Evolutionary conservation across 1,140 invertebrate genomes (phyloP), one percentile per base, ranked within the genome.

Genomic region (Diorhabda carinulata): DNA sequence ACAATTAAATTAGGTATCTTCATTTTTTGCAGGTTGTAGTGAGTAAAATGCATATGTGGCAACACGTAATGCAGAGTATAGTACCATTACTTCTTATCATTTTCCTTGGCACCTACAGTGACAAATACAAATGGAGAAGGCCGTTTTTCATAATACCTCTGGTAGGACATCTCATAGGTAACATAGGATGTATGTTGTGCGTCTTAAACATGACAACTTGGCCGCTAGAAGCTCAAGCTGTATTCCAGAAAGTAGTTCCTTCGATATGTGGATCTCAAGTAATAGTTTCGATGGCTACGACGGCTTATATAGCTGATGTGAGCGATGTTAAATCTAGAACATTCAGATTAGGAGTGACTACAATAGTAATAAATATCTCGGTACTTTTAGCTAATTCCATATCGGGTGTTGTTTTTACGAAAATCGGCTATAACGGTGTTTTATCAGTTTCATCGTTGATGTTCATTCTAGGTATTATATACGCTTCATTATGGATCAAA

Each of bases 101-200:
- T 56, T 84, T 89, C 80, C 78, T 89, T 71, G 86, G 89, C 71
- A 84, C 86, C 3, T 86, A 85, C 84, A 86, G 86, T 69, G 87
- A 88, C 75, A 82, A 83, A 62, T 84, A 86, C 58, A 87, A 87
- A 59, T 86, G 63, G 61, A 72, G 75, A 57, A 77, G 75, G 64
- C 75, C 75, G 5, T 77, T 77, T 58, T 61, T 77, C 1, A 47
- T 77, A 9, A 61, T 77, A 9, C 75, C 75, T 7, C 65, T 77
- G 8, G 56, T 75, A 3, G 75, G 75, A 44, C 72, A 77, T 61
- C 42, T 77, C 52, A 78, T 85, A 42, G 80, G 82, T 4, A 66
- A 74, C 5, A 63, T 83, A 6, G 84, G 84, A 42, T 83, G 85
- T 66, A 81, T 87, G 3, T 61, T 87, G 1, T 85, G 84, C 68